A percentile compares a stretch with the other conserved stretches of the same genome.
Evolutionary conservation across 2,797 vertebrate genomes (phyloP).

Genomic region (Anolis apletophallus): DNA sequence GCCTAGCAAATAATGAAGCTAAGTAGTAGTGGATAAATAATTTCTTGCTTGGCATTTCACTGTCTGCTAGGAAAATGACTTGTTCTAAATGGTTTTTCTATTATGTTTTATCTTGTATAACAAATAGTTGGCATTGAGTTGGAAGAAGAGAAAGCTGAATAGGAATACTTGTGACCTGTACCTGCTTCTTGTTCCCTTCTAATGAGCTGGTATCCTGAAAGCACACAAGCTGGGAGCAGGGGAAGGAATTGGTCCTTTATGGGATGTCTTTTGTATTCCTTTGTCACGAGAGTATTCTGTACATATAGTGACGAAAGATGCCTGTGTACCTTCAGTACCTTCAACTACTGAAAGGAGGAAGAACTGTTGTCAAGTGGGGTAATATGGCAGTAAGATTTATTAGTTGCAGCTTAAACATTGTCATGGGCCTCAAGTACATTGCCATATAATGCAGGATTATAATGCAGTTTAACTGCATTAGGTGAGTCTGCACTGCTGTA

Average conservation of each 20-base stretch:
- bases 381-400: too few species aligned
- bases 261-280: neutral
- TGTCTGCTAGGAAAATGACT: neutral
- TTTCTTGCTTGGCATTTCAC: slow-evolving; percentile 41
- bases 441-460: too few species aligned
- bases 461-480: too few species aligned
- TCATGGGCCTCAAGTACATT: too few species aligned
- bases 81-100: neutral
- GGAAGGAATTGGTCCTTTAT: neutral
- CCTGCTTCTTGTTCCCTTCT: neutral
- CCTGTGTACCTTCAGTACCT: too few species aligned
- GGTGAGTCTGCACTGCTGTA: too few species aligned
- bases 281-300: neutral
- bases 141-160: neutral
- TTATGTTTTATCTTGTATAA: neutral
- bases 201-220: neutral
- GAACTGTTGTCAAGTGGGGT: neutral
- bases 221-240: neutral
- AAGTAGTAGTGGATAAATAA: slow-evolving; percentile 40
- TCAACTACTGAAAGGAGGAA: neutral
- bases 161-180: neutral
- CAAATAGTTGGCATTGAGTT: neutral
- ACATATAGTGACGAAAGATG: neutral
- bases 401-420: too few species aligned
- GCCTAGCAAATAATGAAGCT: slow-evolving; percentile 51